A percentile compares a stretch with the other conserved stretches of the same genome.
Conservation (phyloP, 2,888 invertebrate species). For the Tetranychus piercei region DNA sequence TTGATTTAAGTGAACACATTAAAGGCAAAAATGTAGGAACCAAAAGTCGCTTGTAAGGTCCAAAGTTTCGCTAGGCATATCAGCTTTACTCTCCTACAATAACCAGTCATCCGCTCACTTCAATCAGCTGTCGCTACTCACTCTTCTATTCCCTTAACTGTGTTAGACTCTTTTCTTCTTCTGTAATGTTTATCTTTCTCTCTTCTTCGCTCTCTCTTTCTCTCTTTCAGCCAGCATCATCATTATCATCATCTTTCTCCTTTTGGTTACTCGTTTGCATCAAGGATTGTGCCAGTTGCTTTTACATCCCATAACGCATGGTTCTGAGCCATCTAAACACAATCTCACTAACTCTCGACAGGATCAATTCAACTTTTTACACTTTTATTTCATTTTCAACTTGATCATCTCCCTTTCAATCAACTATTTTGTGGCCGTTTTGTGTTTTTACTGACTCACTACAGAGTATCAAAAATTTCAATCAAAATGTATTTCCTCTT, state of each 20-base stretch:
- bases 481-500: no score
- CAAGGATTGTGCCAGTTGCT: not conserved
- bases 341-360: no score
- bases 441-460: no score
- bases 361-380: no score
- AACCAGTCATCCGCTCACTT: not conserved
- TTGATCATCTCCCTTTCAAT: no score
- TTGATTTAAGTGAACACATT: not conserved
- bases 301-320: not conserved
- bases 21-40: conserved; percentile 2
- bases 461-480: no score
- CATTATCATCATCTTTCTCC: no score
- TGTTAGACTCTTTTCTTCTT: not conserved
- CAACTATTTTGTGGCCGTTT: no score
- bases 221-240: not conserved
- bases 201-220: conserved; percentile 3
- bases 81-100: conserved; percentile 4
- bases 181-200: conserved; percentile 7
- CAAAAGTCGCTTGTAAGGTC: not conserved
- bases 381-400: no score
- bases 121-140: not conserved
- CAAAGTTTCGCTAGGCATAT: not conserved
- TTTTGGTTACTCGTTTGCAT: not conserved
- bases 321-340: no score
- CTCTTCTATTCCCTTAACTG: not conserved